Percentiles rank a stretch among this genome's conserved stretches.
Evolutionary conservation across 2,113 vertebrate species (phyloP).

Genomic region (Zapus hudsonius): DNA sequence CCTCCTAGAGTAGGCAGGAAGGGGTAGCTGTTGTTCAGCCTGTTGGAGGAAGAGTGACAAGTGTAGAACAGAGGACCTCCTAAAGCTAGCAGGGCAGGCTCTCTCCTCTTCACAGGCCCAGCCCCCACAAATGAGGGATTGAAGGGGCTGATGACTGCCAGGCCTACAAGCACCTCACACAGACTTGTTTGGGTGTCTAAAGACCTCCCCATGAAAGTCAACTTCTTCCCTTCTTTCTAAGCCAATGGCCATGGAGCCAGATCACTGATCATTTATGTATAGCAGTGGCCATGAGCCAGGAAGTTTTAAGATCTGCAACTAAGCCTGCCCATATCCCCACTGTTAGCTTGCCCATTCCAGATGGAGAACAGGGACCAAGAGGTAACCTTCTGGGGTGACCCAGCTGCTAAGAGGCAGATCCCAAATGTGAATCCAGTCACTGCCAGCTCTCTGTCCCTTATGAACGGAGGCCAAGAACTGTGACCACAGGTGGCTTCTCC

Average conservation of each 20-base stretch:
- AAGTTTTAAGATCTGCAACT: neutral
- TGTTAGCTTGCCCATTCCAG: neutral
- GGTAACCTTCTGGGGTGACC: neutral
- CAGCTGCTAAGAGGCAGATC: neutral
- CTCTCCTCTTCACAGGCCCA: neutral
- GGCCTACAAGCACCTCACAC: neutral
- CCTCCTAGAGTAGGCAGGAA: neutral
- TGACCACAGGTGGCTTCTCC: neutral
- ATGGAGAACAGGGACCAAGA: neutral
- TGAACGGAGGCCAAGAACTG: neutral
- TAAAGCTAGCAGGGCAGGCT: neutral
- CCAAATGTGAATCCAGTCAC: neutral
- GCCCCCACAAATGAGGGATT: neutral
- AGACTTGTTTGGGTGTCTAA: neutral
- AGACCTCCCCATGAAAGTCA: neutral
- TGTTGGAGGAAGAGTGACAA: neutral
- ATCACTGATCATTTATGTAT: accelerated
- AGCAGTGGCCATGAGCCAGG: neutral
- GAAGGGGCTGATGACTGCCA: neutral
- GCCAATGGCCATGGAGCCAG: neutral
- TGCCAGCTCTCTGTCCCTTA: neutral
- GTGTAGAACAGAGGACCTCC: neutral
- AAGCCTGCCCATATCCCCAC: neutral
- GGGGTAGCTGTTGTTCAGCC: neutral
- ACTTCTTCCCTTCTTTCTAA: neutral